These are phyloP conservation scores for Macrophya annulata DNA, from an alignment of 2,888 invertebrate genomes.

Conservation along the genomic window DNA sequence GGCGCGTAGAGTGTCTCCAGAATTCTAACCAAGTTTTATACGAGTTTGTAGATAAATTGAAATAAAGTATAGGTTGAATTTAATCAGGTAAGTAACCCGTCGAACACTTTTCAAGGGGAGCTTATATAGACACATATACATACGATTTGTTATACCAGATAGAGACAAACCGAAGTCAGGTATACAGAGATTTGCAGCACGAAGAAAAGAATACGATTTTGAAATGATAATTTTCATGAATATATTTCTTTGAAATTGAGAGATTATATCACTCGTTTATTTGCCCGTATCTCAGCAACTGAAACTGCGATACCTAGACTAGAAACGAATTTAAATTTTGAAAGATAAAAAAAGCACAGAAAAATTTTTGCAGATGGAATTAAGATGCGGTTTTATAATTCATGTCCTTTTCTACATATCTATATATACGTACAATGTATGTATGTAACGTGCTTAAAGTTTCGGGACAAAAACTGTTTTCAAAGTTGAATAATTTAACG, in stretches of 20 bases:
- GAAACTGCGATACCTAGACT: background rate
- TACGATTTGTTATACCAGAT: background rate
- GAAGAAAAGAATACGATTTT: background rate
- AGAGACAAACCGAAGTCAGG: background rate
- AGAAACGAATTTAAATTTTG: background rate
- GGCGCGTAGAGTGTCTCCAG: constrained; percentile 1
- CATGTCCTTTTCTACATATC: background rate
- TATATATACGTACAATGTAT: background rate
- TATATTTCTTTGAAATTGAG: background rate
- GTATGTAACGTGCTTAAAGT: background rate
- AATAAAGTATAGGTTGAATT: constrained; percentile 21
- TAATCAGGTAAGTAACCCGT: constrained; percentile 33
- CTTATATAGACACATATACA: background rate
- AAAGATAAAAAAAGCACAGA: background rate
- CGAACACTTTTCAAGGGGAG: background rate
- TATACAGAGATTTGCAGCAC: background rate
- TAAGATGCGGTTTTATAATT: background rate
- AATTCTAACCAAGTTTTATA: constrained; percentile 12
- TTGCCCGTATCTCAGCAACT: background rate
- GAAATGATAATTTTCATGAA: constrained; percentile 14
- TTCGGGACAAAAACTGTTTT: background rate
- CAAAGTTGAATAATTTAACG: background rate
- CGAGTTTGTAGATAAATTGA: constrained; percentile 12
- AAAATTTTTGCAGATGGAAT: background rate
- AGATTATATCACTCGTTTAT: background rate